phyloP scores from a whole-genome alignment of 2,797 vertebrate genomes.

The Psittacula derbiana region DNA sequence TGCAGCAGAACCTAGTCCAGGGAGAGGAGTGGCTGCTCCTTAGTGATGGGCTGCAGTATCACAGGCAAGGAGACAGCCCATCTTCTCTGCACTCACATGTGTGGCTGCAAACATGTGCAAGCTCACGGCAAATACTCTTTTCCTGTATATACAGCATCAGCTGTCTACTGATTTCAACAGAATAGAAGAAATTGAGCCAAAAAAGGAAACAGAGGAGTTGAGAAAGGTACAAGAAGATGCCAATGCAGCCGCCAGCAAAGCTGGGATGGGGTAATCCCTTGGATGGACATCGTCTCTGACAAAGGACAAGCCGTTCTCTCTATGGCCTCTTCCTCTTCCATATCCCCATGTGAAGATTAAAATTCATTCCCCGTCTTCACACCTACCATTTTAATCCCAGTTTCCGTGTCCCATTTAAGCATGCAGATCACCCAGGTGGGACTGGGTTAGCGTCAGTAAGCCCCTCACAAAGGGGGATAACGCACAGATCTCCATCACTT shows the following conservation, averaged over 20 bases:
- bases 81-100: neutral
- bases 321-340: neutral
- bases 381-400: neutral
- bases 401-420: fast-evolving
- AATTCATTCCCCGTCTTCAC: neutral
- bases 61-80: fast-evolving
- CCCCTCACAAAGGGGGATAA: neutral
- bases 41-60: neutral
- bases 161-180: neutral
- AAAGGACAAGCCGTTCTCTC: neutral
- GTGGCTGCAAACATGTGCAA: fast-evolving
- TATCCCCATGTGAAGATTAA: neutral
- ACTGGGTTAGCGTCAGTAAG: neutral
- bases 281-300: neutral
- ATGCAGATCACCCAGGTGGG: too few species aligned
- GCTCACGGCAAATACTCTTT: neutral
- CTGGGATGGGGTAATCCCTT: neutral
- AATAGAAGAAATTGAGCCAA: neutral
- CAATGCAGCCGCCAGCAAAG: neutral
- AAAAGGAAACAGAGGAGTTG: neutral
- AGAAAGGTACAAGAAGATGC: neutral
- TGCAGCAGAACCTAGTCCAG: neutral
- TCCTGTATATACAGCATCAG: neutral
- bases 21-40: neutral
- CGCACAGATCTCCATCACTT: neutral